Base-by-base conservation (phyloP, 2,888 invertebrate species). In the Smittia sp. region DNA sequence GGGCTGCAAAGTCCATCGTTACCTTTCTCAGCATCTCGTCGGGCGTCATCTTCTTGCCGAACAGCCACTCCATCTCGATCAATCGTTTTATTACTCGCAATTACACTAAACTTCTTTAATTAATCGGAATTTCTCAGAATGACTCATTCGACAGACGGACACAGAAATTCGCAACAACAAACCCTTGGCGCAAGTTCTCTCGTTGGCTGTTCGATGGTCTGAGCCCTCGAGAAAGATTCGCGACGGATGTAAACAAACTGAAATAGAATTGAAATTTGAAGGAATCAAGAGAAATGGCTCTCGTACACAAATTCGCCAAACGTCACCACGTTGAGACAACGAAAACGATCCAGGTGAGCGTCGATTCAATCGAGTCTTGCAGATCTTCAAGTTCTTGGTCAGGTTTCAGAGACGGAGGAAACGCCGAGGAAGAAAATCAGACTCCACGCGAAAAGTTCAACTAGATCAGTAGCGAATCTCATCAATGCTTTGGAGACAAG, bases 1-100 rank as follows among this genome's bases (percentile, higher is more conserved):
- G 13, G n/a, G 9, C 9, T 9, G 32, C n/a, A 32, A 9, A 32
- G 32, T 46, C n/a, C n/a, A 46, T 24, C 24, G 15, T 52, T 13
- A 72, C 72, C 72, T 99, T 97, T 75, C 98, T 88, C 77, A 99
- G 87, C 93, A 99, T 91, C 84, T 99, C 98, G 80, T 98, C 98
- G 0, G 99, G 98, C 0, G 96, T 93, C 84, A 98, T 89, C 76
- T 93, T 90, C 79, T 95, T 94, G 66, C 99, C 99, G 83, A 99
- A 99, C 76, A 99, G 84, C 94, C 94, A 95, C 86, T 96, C 95
- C 92, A 93, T 92, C 74, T 76, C 83, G 70, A 52, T 32, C 1
- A 41, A n/a, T 62, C 63, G 38, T 38, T 73, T 63, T n/a, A n/a
- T n/a, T n/a, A n/a, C n/a, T n/a, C n/a, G n/a, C n/a, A n/a, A n/a